phyloP scores from a whole-genome alignment of 2,797 vertebrate species.

The Eospalax fontanierii region DNA sequence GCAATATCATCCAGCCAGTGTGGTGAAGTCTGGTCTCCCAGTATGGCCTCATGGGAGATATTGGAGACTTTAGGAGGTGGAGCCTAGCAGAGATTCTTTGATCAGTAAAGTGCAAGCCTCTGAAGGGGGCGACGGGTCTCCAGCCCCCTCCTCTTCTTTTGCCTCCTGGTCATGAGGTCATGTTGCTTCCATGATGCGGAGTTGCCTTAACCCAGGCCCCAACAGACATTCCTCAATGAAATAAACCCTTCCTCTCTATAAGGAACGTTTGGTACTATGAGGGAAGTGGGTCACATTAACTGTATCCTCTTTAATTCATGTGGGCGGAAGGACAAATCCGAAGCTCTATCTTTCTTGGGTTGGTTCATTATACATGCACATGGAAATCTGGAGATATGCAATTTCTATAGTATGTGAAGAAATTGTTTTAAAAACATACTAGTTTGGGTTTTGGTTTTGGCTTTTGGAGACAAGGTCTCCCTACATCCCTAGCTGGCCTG shows the following conservation, averaged over 20 bases:
- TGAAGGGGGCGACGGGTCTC: not conserved
- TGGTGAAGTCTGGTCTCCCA: not conserved
- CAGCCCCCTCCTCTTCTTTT: not conserved
- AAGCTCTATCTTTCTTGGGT: not conserved
- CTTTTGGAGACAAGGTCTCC: too few relatives aligned
- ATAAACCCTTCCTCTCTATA: not conserved
- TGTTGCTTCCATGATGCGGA: not conserved
- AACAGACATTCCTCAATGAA: not conserved
- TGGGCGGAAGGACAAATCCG: conserved; percentile 40
- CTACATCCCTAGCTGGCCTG: too few relatives aligned
- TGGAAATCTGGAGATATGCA: conserved; percentile 33
- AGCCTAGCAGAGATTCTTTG: too few relatives aligned
- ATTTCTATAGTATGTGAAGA: conserved; percentile 55
- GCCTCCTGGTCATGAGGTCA: not conserved
- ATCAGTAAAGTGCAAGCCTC: not conserved
- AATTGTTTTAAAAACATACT: not conserved
- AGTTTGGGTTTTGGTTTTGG: too few relatives aligned
- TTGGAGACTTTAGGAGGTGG: not conserved
- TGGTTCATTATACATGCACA: not conserved
- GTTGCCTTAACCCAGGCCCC: not conserved
- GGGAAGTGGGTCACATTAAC: not conserved
- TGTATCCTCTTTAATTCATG: not conserved
- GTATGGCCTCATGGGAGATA: not conserved
- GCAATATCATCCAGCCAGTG: not conserved
- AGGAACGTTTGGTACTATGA: not conserved